phyloP scores from a whole-genome alignment of 2,888 invertebrate genomes.

The Idaea aversata region DNA sequence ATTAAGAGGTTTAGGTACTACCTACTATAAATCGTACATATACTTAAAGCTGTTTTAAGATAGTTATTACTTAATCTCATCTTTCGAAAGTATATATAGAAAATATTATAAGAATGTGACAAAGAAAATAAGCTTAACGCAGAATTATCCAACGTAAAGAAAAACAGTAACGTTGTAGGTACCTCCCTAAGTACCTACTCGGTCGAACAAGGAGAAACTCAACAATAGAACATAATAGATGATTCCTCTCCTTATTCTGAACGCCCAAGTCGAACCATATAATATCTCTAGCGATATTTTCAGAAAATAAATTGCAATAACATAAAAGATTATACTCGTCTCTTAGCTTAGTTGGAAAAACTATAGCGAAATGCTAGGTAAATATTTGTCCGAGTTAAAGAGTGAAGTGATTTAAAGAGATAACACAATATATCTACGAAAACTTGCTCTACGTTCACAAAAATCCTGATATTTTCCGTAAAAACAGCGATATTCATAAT shows the following conservation, averaged over 20 bases:
- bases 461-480: too few relatives aligned
- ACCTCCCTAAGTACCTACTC: slow-evolving; percentile 10
- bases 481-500: too few relatives aligned
- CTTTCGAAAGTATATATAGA: background rate
- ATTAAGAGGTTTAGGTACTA: too few relatives aligned
- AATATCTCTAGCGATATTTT: slow-evolving; percentile 35
- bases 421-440: too few relatives aligned
- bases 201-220: slow-evolving; percentile 32
- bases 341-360: background rate
- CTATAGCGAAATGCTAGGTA: slow-evolving; percentile 19
- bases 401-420: too few relatives aligned
- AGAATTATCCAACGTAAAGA: slow-evolving; percentile 34
- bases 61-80: background rate
- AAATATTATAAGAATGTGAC: slow-evolving; percentile 5
- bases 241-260: slow-evolving; percentile 52
- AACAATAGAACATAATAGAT: slow-evolving; percentile 59
- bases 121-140: slow-evolving; percentile 29
- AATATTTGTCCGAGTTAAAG: slow-evolving; percentile 26
- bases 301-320: slow-evolving; percentile 24
- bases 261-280: slow-evolving; percentile 46
- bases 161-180: slow-evolving; percentile 32
- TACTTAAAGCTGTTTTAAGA: too few relatives aligned
- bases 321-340: slow-evolving; percentile 17
- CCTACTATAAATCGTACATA: too few relatives aligned
- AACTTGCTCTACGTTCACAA: too few relatives aligned